These are phyloP conservation scores for Lordiphosa fenestrarum DNA, from an alignment of 2,888 invertebrate species.

Conservation along the genomic window DNA sequence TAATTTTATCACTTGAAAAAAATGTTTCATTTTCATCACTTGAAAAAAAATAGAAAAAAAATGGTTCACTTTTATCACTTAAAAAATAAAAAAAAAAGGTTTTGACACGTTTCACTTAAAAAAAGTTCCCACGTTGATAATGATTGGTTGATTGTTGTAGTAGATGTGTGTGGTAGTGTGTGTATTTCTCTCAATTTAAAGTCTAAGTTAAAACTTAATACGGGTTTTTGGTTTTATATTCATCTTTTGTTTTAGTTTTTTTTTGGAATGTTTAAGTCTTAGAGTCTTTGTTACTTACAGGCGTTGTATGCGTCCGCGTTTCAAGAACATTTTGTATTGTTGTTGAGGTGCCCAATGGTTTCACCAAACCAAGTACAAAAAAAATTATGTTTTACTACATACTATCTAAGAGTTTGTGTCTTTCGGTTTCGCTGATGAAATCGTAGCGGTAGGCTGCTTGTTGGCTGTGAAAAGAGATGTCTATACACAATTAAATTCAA, in stretches of 20 bases:
- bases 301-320: slow-evolving; percentile 60
- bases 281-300: slow-evolving; percentile 63
- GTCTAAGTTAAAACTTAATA: slow-evolving; percentile 24
- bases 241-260: background rate
- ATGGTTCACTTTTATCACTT: slow-evolving; percentile 20
- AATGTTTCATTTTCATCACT: slow-evolving; percentile 15
- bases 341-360: slow-evolving; percentile 15
- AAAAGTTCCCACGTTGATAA: slow-evolving; percentile 33
- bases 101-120: background rate
- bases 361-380: slow-evolving; percentile 10
- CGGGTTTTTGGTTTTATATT: slow-evolving; percentile 4
- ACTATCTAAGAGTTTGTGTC: slow-evolving; percentile 40
- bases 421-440: slow-evolving; percentile 45
- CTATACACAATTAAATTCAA: slow-evolving; percentile 64
- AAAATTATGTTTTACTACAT: slow-evolving; percentile 50
- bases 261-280: slow-evolving; percentile 31
- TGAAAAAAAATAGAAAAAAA: slow-evolving; percentile 2
- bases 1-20: slow-evolving; percentile 3
- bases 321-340: slow-evolving; percentile 61
- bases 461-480: slow-evolving; percentile 66
- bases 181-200: background rate
- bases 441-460: slow-evolving; percentile 44
- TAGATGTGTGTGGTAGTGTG: too few relatives aligned
- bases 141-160: slow-evolving; percentile 1
- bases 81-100: slow-evolving; percentile 17